phyloP scores from a whole-genome alignment of 2,797 vertebrate species.

The Nyctalus aviator region DNA sequence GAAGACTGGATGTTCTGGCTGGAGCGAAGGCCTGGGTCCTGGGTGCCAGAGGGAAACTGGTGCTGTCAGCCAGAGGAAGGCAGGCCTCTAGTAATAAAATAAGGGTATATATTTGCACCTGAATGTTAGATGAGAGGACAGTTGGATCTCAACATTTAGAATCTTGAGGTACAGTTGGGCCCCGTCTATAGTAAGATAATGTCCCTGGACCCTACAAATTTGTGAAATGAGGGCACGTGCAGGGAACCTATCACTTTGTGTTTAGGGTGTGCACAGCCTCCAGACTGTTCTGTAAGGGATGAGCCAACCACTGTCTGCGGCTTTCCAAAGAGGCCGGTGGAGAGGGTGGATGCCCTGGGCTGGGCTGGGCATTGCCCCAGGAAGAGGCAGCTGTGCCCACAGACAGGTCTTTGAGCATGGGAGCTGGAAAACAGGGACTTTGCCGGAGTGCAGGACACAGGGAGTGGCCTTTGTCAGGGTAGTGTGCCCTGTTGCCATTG shows the following conservation, averaged over 20 bases:
- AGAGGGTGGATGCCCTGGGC: neutral
- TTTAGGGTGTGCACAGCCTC: neutral
- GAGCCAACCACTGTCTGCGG: neutral
- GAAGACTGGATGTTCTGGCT: too few species aligned
- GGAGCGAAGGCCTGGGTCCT: too few species aligned
- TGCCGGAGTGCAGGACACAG: too few species aligned
- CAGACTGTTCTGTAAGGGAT: neutral
- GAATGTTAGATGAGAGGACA: neutral
- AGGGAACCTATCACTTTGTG: neutral
- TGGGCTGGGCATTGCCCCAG: neutral
- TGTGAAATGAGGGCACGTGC: neutral
- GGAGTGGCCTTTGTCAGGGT: too few species aligned
- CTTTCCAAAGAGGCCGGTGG: neutral
- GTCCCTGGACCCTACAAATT: neutral
- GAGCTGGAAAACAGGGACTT: neutral
- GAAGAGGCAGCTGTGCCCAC: neutral
- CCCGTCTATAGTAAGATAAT: neutral
- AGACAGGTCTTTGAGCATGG: neutral
- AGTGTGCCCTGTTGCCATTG: too few species aligned
- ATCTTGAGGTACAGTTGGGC: neutral
- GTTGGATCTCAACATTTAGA: neutral
- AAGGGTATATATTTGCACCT: neutral
- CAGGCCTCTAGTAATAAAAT: too few species aligned
- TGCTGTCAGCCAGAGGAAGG: too few species aligned
- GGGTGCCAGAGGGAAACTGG: too few species aligned